Conservation (phyloP, 37 sponge, comb jelly and placozoan genomes). For the Hormiphora californensis region DNA sequence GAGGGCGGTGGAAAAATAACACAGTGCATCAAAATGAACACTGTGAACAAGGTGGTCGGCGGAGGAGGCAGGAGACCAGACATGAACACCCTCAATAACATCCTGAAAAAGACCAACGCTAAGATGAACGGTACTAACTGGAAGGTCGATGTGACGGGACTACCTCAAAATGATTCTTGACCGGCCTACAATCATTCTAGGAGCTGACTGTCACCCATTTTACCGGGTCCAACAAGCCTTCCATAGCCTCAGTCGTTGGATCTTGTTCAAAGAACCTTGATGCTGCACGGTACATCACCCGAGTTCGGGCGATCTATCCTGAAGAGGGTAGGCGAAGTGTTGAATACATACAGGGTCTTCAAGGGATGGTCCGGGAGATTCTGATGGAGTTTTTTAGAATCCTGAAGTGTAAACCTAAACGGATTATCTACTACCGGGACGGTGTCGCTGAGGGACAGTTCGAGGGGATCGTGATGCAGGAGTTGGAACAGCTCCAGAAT, state of each 20-base stretch:
- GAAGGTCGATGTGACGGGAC: not conserved
- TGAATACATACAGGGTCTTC: not conserved
- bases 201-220: constrained; percentile 51
- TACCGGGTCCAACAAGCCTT: constrained; percentile 5
- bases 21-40: constrained; percentile 10
- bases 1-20: not conserved
- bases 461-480: not conserved
- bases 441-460: constrained; percentile 52
- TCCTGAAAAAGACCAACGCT: constrained; percentile 15
- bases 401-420: not conserved
- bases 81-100: not conserved
- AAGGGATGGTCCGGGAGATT: not conserved
- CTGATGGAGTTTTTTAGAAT: not conserved
- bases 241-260: constrained; percentile 30
- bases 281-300: constrained; percentile 4
- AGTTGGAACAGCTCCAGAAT: not conserved
- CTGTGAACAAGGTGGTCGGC: not conserved
- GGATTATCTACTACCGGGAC: constrained; percentile 43
- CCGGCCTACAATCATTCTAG: not conserved
- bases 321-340: not conserved
- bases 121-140: constrained; percentile 1
- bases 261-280: not conserved
- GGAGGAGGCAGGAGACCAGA: not conserved
- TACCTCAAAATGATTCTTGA: not conserved
- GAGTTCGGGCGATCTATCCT: not conserved